A percentile compares a stretch with the other conserved stretches of the same genome.
Conservation (phyloP, 2,113 vertebrate species). For the Takifugu flavidus region DNA sequence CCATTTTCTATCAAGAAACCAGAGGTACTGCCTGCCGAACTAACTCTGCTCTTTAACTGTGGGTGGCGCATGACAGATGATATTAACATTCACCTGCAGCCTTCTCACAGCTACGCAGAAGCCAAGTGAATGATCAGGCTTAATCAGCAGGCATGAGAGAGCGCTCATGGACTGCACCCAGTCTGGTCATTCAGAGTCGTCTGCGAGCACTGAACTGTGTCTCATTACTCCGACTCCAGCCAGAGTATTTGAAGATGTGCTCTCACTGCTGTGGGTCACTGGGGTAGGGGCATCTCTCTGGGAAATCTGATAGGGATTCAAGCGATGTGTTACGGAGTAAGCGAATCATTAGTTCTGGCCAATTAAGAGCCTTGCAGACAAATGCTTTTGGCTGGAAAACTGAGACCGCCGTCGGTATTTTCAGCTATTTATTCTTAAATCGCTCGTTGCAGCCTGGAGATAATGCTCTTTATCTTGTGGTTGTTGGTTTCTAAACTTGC, state of each 20-base stretch:
- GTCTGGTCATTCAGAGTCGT: conserved; percentile 17
- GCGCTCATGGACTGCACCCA: conserved; percentile 18
- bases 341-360: not conserved
- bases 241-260: conserved; percentile 3
- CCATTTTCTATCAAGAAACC: conserved; percentile 48
- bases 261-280: conserved; percentile 4
- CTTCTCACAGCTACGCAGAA: conserved; percentile 1
- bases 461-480: too few relatives aligned
- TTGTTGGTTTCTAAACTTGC: too few relatives aligned
- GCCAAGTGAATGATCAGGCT: conserved; percentile 4
- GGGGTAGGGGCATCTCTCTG: not conserved
- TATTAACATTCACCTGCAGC: not conserved
- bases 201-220: conserved; percentile 40
- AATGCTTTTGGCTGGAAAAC: not conserved
- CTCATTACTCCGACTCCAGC: conserved; percentile 48
- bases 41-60: conserved; percentile 27
- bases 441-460: too few relatives aligned
- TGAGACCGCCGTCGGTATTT: not conserved
- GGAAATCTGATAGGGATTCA: not conserved
- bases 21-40: conserved; percentile 63
- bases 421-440: not conserved
- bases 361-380: not conserved
- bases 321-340: not conserved
- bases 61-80: conserved; percentile 33
- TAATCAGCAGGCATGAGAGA: conserved; percentile 41